Evolutionary conservation across 2,888 invertebrate species (phyloP), one percentile per base, ranked within the genome.

Genomic region (Chaetogeoica ovagalla): DNA sequence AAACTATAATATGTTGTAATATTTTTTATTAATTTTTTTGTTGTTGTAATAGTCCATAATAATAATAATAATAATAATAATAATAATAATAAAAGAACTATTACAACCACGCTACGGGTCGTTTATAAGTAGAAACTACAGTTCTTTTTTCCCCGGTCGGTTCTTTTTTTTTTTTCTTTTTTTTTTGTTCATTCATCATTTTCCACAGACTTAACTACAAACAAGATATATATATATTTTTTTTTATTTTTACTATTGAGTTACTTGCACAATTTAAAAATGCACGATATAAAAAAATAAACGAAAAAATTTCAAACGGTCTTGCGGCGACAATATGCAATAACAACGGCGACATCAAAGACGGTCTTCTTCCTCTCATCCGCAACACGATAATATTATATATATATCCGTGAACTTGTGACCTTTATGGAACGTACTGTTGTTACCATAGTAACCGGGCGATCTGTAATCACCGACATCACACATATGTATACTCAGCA

Each of bases 401-500:
- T 79, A 79, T 79, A 79, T 65, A 79, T 79, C 57, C 71, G 70
- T 79, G 79, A 79, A 79, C 79, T 79, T 79, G 79, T 79, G 79
- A 79, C 79, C 79, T 79, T 79, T 79, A 57, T 79, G 71, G 62
- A 63, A 23, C 79, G 70, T 63, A 79, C 77, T n/a, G 79, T 79
- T n/a, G 79, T 79, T 19, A 79, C 79, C 79, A 79, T 79, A 71
- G 79, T 79, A 71, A 79, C 79, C 70, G 19, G 63, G 79, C 69
- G 57, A 79, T 79, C 79, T 79, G 70, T 39, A 70, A 79, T 79
- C 79, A 79, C 79, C 48, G 63, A 21, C 71, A 63, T 65, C 30
- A 68, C 48, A 69, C 52, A 77, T 60, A 69, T 52, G 17, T n/a
- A 57, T 23, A 63, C 43, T 48, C 11, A 1, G 52, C 39, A 71